phyloP scores from a whole-genome alignment of 2,888 invertebrate species.

The Parnassius apollo region DNA sequence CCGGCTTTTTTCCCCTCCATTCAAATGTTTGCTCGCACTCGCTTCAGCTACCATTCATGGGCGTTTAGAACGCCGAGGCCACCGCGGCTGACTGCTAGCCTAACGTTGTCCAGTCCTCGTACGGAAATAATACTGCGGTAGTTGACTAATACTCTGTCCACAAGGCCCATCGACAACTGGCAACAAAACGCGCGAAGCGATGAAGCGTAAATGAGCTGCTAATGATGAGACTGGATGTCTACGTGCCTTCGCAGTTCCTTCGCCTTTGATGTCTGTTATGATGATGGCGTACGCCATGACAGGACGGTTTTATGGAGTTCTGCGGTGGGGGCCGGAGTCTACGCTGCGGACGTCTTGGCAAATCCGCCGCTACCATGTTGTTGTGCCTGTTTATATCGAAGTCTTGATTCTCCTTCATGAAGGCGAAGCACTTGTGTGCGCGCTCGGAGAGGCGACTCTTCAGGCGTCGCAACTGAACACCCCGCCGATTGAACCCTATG shows the following conservation, averaged over 20 bases:
- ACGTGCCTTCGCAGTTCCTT: constrained; percentile 75
- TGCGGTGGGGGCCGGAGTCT: constrained; percentile 60
- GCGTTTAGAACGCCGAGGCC: constrained; percentile 61
- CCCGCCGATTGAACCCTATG: constrained; percentile 83
- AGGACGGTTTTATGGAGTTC: constrained; percentile 66
- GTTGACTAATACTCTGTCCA: constrained; percentile 81
- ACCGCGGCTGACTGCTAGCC: constrained; percentile 61
- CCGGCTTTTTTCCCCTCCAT: constrained; percentile 66
- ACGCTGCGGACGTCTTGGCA: constrained; percentile 70
- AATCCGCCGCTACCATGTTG: constrained; percentile 74
- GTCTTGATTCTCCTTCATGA: constrained; percentile 83
- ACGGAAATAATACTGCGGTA: constrained; percentile 81
- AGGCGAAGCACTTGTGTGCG: constrained; percentile 81
- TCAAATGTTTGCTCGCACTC: constrained; percentile 72
- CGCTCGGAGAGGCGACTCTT: constrained; percentile 64
- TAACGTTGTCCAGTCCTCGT: constrained; percentile 78
- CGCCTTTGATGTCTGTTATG: constrained; percentile 72
- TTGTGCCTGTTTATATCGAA: constrained; percentile 84
- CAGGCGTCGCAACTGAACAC: constrained; percentile 76
- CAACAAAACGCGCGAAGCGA: constrained; percentile 78
- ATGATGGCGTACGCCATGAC: constrained; percentile 70
- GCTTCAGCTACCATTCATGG: constrained; percentile 74
- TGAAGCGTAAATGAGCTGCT: constrained; percentile 71
- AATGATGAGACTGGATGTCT: constrained; percentile 48
- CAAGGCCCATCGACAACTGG: constrained; percentile 75